Base-by-base conservation (phyloP, 2,113 vertebrate species). In the Riparia riparia region DNA sequence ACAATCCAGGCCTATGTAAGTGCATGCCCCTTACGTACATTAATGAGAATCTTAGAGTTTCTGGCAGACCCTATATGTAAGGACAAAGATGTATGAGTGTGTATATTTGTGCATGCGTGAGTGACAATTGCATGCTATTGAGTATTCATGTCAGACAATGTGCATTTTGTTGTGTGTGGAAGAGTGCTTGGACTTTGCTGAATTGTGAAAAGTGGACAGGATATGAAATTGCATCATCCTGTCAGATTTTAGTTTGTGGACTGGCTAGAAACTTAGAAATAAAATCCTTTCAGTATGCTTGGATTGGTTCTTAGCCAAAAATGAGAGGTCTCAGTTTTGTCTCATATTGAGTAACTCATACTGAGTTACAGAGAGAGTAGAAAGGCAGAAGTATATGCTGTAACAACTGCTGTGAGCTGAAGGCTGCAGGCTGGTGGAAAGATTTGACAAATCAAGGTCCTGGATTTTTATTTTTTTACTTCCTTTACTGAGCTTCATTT, bases 131-230 rank as follows among this genome's bases (percentile, higher is more conserved):
- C 7, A 37, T 34, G 7, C 6, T 64, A 44, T 25, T 34, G 54
- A 19, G 14, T 9, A 41, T 10, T 6, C 12, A 5, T 19, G 10
- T 24, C 0, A 0, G 61, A 28, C 21, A 50, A 66, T 0, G 0
- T 13, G 20, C 0, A 1, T 29, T 72, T 77, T 68, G 22, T 47
- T 92, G 34, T 51, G 14, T 12, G 9, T 15, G 45, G 32, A 58
- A 54, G 15, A 76, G 17, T 14, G 5, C 13, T 39, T 29, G 18
- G 29, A 63, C 16, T 45, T 31, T 37, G 17, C 15, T 60, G 16
- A 4, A 9, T 34, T 47, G 32, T 6, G 4, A 69, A 56, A 82
- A 16, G 18, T 14, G 31, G 31, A 19, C 20, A 53, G 31, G 29
- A 22, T 44, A 10, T 4, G 2, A 13, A 47, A 24, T 29, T 7